Base-by-base conservation (phyloP, 2,113 vertebrate genomes). In the Python bivittatus region DNA sequence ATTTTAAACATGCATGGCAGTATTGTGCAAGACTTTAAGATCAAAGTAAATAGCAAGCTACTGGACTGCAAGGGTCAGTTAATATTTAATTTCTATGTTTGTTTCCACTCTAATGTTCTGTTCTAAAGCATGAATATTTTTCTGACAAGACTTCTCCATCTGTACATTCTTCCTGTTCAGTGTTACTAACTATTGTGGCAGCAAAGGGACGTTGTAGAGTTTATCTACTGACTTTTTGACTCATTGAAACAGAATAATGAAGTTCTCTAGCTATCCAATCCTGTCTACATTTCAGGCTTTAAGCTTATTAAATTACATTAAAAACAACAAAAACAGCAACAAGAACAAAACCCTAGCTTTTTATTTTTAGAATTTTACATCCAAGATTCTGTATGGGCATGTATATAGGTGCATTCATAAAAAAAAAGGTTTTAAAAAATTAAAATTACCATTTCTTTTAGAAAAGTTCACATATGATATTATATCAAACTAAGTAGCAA, bases 131-230 rank as follows among this genome's bases (percentile, higher is more conserved):
- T 15, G n/a, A 58, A 88, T 87, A 88, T 64, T 88, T 91, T 83
- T 93, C 29, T 84, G 88, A 86, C 79, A 85, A 92, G 91, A 91
- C 93, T 96, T 68, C 92, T 93, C 88, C 95, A 93, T 96, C 95
- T 95, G 94, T 94, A 94, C 95, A 96, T 93, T 94, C 94, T 95
- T 90, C 93, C 93, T 93, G 92, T 95, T 95, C 94, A 91, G 90
- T 84, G 95, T 95, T 93, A 93, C 72, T 0, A 0, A 44, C 0
- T 94, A 90, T 95, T 94, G 96, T 94, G 92, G 94, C 54, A 2
- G 90, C 94, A 95, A 72, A 94, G 91, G 29, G 48, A 42, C 52
- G 29, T 57, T 52, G 33, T 79, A 13, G 53, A 83, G 38, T 56
- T 86, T 27, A 64, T 86, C 22, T 52, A 23, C 10, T 42, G 89